Evolutionary conservation across 2,113 vertebrate genomes (phyloP).

Genomic region (Erythrocercus mccallii): DNA sequence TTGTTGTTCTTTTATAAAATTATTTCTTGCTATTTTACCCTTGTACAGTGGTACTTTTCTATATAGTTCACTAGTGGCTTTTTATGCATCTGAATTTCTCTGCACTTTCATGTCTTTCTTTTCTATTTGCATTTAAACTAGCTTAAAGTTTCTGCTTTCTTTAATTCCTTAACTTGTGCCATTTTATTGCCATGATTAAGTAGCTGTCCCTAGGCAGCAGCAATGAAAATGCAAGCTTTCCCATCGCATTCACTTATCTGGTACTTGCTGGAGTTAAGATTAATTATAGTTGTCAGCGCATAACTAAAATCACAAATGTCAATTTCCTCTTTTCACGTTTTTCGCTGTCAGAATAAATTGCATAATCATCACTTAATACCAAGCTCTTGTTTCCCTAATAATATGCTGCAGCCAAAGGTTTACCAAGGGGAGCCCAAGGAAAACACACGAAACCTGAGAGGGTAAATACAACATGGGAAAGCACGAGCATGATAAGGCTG

Average conservation of each 20-base stretch:
- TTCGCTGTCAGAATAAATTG: constrained; percentile 68
- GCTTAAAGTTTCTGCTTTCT: background rate
- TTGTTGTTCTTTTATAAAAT: background rate
- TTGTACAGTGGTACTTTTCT: background rate
- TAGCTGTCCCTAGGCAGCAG: constrained; percentile 17
- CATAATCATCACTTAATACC: constrained; percentile 65
- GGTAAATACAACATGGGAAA: background rate
- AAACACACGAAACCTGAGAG: constrained; percentile 37
- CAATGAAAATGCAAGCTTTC: constrained; percentile 17
- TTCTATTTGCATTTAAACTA: background rate
- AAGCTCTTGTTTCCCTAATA: constrained; percentile 61
- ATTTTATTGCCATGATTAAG: constrained; percentile 33
- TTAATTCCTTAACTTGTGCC: background rate
- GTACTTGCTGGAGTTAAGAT: constrained; percentile 54
- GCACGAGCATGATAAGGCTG: fast-evolving
- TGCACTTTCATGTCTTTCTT: background rate
- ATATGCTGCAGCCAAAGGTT: constrained; percentile 26
- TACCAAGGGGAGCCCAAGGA: constrained; percentile 46
- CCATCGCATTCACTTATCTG: constrained; percentile 59
- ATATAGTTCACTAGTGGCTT: background rate
- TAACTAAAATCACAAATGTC: constrained; percentile 63
- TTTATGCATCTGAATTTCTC: background rate
- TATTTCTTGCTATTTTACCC: background rate
- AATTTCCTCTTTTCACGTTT: constrained; percentile 64
- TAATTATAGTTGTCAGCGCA: constrained; percentile 64